Evolutionary conservation across 23 tunicate genomes (phyloP), one percentile per base, ranked within the genome.

Genomic region (Halocynthia aurantium): DNA sequence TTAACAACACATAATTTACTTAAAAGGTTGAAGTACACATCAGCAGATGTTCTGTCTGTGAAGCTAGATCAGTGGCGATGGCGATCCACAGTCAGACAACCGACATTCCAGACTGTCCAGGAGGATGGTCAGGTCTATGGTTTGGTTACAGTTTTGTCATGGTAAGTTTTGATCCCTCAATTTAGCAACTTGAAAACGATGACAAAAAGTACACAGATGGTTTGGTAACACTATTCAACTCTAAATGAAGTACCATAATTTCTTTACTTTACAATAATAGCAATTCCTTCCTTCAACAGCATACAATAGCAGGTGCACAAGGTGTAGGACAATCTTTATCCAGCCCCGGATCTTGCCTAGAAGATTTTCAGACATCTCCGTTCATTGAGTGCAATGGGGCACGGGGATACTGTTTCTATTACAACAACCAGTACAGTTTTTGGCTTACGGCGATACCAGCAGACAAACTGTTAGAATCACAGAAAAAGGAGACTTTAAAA

Each of bases 31-130:
- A 85, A 73, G 87, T 80, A 52, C 81, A 88, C 73, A 84, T 94
- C 82, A 88, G 98, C 54, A 50, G 98, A 60, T 94, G 98, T 54
- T 61, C 90, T n/a, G 98, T 94, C 51, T 94, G 98, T 72, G 98
- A 94, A 72, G 74, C 93, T 8, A 57, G 55, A 7, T 81, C 94
- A 7, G 50, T 80, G 10, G 94, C 90, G 0, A 72, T 94, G 75
- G 93, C 98, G 18, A 80, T 94, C 17, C 98, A 94, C 74, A 88
- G 95, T 57, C 98, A 94, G 65, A 93, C 86, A 15, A 84, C 62
- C 55, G 67, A 73, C 21, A 57, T 85, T 5, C 98, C 98, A 7
- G 57, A 61, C 6, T 94, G 98, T 55, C 98, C 98, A 40, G 18
- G 50, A 13, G 98, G 98, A 11, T 94, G 98, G 98, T 80, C 64